Base-by-base conservation (phyloP, 2,888 invertebrate species). In the Cabera pusaria region DNA sequence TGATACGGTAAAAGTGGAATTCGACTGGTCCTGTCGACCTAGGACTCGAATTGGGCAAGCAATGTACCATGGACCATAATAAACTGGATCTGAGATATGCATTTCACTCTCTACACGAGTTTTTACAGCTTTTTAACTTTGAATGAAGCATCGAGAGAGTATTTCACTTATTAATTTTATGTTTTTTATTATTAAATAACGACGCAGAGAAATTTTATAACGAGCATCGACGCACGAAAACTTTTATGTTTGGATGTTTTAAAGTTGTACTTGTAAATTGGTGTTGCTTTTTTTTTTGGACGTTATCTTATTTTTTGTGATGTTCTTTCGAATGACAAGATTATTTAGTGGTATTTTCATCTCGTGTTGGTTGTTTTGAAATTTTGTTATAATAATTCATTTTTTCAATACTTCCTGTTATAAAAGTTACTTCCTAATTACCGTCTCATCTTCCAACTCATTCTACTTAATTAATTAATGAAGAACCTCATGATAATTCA, bases 31-130 rank as follows among this genome's bases (percentile, higher is more conserved):
- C 49, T 16, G 46, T 16, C 56, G 55, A 55, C 57, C 59, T 60
- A 66, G 65, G 52, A 42, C 59, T 47, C 47, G 37, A 59, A 55
- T 57, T 49, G 64, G 52, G 27, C 36, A 32, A 42, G 49, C 57
- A 59, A 62, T 62, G 45, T 54, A 46, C 42, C 46, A 50, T 35
- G 25, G 29, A 8, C 21, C 12, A 26, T 14, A 4, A 2, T 3
- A 42, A 56, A 57, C 59, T 49, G 52, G 57, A 54, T 45, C 44
- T 38, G 33, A 50, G 52, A 44, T 43, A 58, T 50, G 49, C 55
- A 59, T 60, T 71, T 71, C 71, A 68, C 67, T 71, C 64, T 69
- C 64, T 48, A 41, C 6, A 47, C 42, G 40, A 49, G 52, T 56
- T 61, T 63, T 58, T 59, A 55, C 49, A 59, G 37, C 36, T 26